These are phyloP conservation scores for Machimus atricapillus DNA, from an alignment of 2,888 invertebrate species.

Conservation along the genomic window DNA sequence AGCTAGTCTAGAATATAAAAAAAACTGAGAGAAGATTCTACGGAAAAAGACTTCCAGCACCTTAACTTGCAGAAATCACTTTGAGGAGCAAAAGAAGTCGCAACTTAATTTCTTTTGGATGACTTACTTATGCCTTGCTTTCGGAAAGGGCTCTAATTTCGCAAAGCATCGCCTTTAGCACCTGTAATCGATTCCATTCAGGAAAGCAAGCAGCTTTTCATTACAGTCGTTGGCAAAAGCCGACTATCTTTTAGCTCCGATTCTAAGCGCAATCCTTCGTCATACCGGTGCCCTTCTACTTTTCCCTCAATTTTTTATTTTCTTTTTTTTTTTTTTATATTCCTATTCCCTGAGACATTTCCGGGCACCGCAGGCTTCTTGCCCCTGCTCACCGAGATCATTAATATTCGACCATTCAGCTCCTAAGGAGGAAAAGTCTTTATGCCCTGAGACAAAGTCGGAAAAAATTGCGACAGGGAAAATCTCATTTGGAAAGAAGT, in stretches of 20 bases:
- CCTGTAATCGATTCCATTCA: not conserved
- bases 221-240: not conserved
- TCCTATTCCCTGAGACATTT: not conserved
- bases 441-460: conserved; percentile 6
- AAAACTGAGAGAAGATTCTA: not conserved
- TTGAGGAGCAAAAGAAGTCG: not conserved
- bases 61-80: not conserved
- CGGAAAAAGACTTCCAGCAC: not conserved
- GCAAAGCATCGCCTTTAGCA: not conserved
- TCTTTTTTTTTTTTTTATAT: not conserved
- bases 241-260: not conserved
- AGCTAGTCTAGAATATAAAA: not conserved
- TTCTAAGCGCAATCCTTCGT: not conserved
- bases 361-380: not conserved
- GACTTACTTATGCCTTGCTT: not conserved
- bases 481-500: conserved; percentile 32
- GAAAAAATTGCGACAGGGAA: conserved; percentile 1
- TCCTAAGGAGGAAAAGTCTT: conserved; percentile 17
- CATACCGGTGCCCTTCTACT: not conserved
- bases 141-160: not conserved
- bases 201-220: not conserved
- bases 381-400: not conserved
- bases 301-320: not conserved
- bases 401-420: conserved; percentile 23
- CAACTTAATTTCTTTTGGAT: not conserved